A percentile compares a stretch with the other conserved stretches of the same genome.
phyloP scores from a whole-genome alignment of 2,113 vertebrate genomes.

The Alces alces region DNA sequence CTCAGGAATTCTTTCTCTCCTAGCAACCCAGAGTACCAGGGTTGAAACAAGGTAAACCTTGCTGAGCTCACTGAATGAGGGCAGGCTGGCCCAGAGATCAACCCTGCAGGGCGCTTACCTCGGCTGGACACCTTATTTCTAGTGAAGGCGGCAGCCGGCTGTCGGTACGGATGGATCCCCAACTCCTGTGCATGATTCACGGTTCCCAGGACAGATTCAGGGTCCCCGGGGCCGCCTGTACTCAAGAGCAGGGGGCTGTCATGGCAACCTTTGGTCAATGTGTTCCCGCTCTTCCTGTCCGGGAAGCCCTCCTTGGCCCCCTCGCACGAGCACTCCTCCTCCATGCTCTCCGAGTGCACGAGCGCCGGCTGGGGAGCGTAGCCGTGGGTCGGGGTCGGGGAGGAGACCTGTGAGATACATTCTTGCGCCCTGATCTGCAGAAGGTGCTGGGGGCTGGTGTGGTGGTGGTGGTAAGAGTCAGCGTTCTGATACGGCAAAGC shows the following conservation, averaged over 20 bases:
- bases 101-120: slow-evolving; percentile 82
- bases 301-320: slow-evolving; percentile 84
- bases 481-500: slow-evolving; percentile 81
- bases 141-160: slow-evolving; percentile 72
- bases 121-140: slow-evolving; percentile 83
- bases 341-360: slow-evolving; percentile 97
- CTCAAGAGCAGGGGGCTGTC: slow-evolving; percentile 80
- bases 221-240: slow-evolving; percentile 79
- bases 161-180: slow-evolving; percentile 85
- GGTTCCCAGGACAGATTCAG: slow-evolving; percentile 87
- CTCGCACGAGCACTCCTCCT: slow-evolving; percentile 88
- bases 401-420: slow-evolving; percentile 78
- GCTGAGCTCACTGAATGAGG: not conserved
- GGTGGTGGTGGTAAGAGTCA: slow-evolving; percentile 80
- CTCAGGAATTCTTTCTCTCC: not conserved
- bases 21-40: not conserved
- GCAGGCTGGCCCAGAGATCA: not conserved
- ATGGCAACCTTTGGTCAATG: slow-evolving; percentile 87
- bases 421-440: slow-evolving; percentile 91
- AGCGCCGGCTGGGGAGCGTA: slow-evolving; percentile 79
- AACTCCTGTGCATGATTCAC: slow-evolving; percentile 84
- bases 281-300: slow-evolving; percentile 79
- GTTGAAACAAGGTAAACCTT: not conserved
- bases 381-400: slow-evolving; percentile 47
- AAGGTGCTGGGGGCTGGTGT: slow-evolving; percentile 91